Percentiles rank a stretch among this genome's conserved stretches.
Evolutionary conservation across 2,888 invertebrate species (phyloP).

Genomic region (Dryomyza anilis): DNA sequence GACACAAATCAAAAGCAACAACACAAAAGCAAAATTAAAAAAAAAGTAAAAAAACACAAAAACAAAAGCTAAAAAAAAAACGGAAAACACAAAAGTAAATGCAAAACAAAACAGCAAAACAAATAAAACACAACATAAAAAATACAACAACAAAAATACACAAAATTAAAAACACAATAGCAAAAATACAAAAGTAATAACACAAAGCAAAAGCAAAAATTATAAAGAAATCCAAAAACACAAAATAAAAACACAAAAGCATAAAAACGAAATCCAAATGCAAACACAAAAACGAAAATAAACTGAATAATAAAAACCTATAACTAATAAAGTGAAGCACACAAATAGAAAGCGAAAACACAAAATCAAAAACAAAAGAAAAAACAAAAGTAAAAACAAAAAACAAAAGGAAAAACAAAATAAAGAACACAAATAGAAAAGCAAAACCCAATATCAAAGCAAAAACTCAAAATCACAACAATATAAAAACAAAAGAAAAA

Average conservation of each 20-base stretch:
- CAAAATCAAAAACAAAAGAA: not conserved
- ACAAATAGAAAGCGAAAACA: not conserved
- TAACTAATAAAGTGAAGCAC: not conserved
- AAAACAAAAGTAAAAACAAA: not conserved
- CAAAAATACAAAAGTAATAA: not conserved
- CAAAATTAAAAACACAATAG: too few species aligned
- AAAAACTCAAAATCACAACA: not conserved
- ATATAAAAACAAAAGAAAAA: not conserved
- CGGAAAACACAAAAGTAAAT: not conserved
- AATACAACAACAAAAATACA: not conserved
- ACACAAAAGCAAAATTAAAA: not conserved
- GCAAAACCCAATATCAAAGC: not conserved
- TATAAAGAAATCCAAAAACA: not conserved
- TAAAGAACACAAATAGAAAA: not conserved
- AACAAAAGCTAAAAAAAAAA: not conserved
- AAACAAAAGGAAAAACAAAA: not conserved
- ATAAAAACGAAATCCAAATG: not conserved
- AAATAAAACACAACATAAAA: not conserved
- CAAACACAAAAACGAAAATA: not conserved
- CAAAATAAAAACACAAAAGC: not conserved
- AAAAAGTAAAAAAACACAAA: not conserved
- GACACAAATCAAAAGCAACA: not conserved
- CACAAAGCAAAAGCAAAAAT: not conserved
- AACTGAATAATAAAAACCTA: not conserved
- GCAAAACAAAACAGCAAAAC: not conserved